Base-by-base conservation (phyloP, 1,140 invertebrate genomes). In the Nautilus pompilius region DNA sequence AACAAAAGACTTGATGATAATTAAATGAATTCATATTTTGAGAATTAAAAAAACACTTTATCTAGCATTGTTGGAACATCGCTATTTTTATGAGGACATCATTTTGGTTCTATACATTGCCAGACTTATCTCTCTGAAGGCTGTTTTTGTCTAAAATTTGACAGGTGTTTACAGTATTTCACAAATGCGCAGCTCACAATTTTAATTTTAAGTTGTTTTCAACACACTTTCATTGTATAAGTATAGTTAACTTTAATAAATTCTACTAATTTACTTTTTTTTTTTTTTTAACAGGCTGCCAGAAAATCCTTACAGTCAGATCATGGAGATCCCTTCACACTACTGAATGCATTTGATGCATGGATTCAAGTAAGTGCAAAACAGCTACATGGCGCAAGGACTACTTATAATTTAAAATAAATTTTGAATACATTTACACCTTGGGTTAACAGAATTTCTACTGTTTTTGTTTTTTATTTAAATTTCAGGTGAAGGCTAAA, bases 261-360 rank as follows among this genome's bases (percentile, higher is more conserved):
- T 13, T 24, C 53, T 57, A n/a, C 28, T 53, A 24, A 8, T 30
- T 29, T 24, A 57, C 22, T 53, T 36, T n/a, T 64, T 30, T 60
- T 58, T 55, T 59, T 29, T 28, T 62, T 3, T 15, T 80, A 83
- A 36, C 74, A 93, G 88, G 88, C 89, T 49, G 87, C 89, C 0
- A 85, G 93, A 71, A 91, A 90, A 83, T 86, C 88, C 32, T 84
- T 96, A 10, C 91, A 96, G 80, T 95, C 93, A 0, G 91, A 93
- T 74, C 93, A 98, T 81, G 97, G 97, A 0, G 96, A 99, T 83
- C 93, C 96, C 0, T 89, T 99, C 67, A 97, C 93, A 0, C 81
- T 98, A 8, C 82, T 99, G 0, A 93, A 93, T 76, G 86, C 91
- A 8, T 98, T 93, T 82, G 89, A 90, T 80, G 90, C 92, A 76